Conservation (phyloP, 2,888 invertebrate species). For the Oligia fasciuncula region DNA sequence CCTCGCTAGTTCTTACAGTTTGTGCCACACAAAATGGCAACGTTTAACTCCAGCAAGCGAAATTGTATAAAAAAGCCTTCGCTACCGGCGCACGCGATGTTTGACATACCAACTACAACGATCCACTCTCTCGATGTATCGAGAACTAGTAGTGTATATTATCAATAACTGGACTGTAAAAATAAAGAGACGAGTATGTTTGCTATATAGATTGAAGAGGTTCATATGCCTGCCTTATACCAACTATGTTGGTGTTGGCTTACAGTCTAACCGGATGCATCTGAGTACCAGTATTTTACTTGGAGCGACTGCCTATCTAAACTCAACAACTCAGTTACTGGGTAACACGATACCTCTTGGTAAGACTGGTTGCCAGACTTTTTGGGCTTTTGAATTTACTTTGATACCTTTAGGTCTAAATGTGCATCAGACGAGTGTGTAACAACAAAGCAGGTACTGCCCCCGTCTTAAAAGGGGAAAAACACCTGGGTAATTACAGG, state of each 20-base stretch:
- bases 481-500: too few relatives aligned
- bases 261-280: neutral
- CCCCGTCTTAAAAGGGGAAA: too few relatives aligned
- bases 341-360: neutral
- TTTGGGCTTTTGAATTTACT: neutral
- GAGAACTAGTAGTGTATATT: conserved; percentile 43
- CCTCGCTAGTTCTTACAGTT: conserved; percentile 20
- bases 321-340: too few relatives aligned
- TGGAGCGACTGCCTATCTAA: neutral
- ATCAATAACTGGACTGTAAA: conserved; percentile 46
- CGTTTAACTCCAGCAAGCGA: conserved; percentile 70
- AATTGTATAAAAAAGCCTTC: conserved; percentile 69
- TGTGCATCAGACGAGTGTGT: neutral
- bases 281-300: neutral
- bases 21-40: conserved; percentile 64
- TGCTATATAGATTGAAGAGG: neutral
- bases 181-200: conserved; percentile 18
- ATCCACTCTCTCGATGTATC: conserved; percentile 55
- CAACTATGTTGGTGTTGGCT: neutral
- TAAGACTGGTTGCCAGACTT: neutral
- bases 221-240: neutral
- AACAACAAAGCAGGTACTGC: too few relatives aligned
- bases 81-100: conserved; percentile 69
- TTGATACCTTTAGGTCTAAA: neutral
- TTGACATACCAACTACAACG: conserved; percentile 56